Percentiles rank a stretch among this genome's conserved stretches.
Evolutionary conservation across 2,888 invertebrate species (phyloP).

Genomic region (Hypercompe scribonia): DNA sequence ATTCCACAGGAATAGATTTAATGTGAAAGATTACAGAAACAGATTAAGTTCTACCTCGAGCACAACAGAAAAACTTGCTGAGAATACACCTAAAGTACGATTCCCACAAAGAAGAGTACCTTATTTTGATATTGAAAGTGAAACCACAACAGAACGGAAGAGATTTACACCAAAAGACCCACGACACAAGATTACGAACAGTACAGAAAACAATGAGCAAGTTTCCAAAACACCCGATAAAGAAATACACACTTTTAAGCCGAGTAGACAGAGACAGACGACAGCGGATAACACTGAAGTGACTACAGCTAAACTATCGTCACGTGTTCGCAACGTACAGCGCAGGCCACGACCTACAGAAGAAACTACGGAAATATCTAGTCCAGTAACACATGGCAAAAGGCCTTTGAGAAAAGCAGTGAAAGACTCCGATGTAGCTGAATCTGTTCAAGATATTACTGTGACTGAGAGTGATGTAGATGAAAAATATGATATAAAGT

Average conservation of each 20-base stretch:
- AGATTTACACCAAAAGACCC: conserved; percentile 85
- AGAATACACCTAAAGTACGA: conserved; percentile 75
- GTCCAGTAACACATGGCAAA: conserved; percentile 66
- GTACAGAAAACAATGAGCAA: conserved; percentile 68
- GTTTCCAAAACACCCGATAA: conserved; percentile 58
- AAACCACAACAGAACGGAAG: conserved; percentile 81
- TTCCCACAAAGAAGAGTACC: conserved; percentile 83
- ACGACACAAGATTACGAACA: conserved; percentile 68
- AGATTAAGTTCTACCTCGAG: conserved; percentile 87
- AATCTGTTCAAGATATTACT: conserved; percentile 76
- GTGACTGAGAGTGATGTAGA: conserved; percentile 71
- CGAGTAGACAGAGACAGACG: conserved; percentile 72
- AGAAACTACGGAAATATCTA: conserved; percentile 69
- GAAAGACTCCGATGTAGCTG: conserved; percentile 74
- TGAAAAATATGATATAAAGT: conserved; percentile 73
- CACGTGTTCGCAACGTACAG: conserved; percentile 75
- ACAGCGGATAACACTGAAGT: conserved; percentile 70
- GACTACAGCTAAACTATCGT: conserved; percentile 77
- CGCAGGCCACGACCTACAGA: conserved; percentile 77
- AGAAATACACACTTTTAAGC: conserved; percentile 66
- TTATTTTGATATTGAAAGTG: conserved; percentile 72
- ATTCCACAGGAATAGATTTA: conserved; percentile 90
- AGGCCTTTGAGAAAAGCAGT: conserved; percentile 75
- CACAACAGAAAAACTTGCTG: conserved; percentile 73
- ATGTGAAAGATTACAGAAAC: conserved; percentile 91